A percentile compares a stretch with the other conserved stretches of the same genome.
phyloP scores from a whole-genome alignment of 2,797 vertebrate species.

The Protosalanx chinensis region DNA sequence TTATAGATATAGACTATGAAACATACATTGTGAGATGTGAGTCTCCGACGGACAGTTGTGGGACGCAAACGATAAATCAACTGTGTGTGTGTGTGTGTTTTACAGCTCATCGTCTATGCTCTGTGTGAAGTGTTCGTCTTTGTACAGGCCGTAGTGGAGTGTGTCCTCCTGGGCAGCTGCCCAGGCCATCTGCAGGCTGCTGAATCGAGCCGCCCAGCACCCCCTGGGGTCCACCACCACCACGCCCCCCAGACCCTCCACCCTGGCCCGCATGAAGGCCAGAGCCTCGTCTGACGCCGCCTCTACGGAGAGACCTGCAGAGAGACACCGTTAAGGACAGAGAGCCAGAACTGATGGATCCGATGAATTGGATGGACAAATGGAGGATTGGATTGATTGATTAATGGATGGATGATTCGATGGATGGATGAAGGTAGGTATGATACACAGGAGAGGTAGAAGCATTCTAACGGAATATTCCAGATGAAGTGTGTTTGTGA shows the following conservation, averaged over 20 bases:
- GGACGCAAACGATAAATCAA: too few relatives aligned
- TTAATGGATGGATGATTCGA: background rate
- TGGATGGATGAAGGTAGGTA: background rate
- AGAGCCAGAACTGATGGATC: background rate
- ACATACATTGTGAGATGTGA: too few relatives aligned
- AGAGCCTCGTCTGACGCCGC: conserved; percentile 79
- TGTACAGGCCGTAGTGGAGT: conserved; percentile 76
- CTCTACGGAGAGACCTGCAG: conserved; percentile 79
- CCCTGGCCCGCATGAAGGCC: conserved; percentile 82
- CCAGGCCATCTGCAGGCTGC: conserved; percentile 87
- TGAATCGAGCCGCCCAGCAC: conserved; percentile 84
- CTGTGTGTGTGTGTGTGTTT: background rate
- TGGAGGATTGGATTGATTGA: background rate
- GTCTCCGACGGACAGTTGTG: too few relatives aligned
- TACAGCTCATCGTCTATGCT: conserved; percentile 32
- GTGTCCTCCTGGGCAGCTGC: conserved; percentile 78
- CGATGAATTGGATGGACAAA: background rate
- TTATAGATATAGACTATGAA: too few relatives aligned
- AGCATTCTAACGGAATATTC: background rate
- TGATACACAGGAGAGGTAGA: background rate
- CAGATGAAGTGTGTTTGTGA: too few relatives aligned
- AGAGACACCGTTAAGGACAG: too few relatives aligned
- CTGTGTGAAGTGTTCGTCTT: conserved; percentile 66
- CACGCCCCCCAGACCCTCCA: conserved; percentile 80
- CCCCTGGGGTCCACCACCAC: conserved; percentile 82